Evolutionary conservation across 2,888 invertebrate genomes (phyloP), one percentile per base, ranked within the genome.

Genomic region (Dione vanillae): DNA sequence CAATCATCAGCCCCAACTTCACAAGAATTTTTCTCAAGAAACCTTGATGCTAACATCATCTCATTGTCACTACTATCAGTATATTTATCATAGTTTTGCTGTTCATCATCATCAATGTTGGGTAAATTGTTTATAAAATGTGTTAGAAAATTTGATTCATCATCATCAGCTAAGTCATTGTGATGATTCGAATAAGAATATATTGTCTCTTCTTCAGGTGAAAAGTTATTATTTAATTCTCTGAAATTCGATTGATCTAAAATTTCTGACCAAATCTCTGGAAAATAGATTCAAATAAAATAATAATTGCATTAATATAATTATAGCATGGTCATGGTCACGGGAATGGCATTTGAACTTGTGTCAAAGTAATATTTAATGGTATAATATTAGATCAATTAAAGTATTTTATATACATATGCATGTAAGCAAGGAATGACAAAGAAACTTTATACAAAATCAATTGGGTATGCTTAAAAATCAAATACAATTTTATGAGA

Each of bases 1-100:
- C 97, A 97, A 64, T 94, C 90, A 62, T 85, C 93, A 1, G 85
- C 82, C 12, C 94, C 95, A 27, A 95, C 89, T 83, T 95, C 94
- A 86, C 96, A 97, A 5, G 94, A 86, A 12, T 94, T 88, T 75
- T 94, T 94, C 61, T 94, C 89, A 54, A 92, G 82, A 78, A 91
- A 94, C 70, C 87, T 93, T 1, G 89, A 84, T 10, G 93, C 94
- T 80, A 94, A 83, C 69, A 92, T 88, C 87, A 93, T 92, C 59
- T 94, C 87, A 79, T 87, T 86, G 45, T 92, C 92, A 71, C 78
- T 81, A 65, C 81, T 88, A 56, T 91, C 90, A 77, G 87, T 82
- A 76, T 87, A 93, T 73, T 92, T 92, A 11, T 87, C 87, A 78
- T 84, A 90, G 3, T 81, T 79, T 74, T 87, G 81, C 12, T 84